Evolutionary conservation across 2,888 invertebrate genomes (phyloP).

Genomic region (Pollenia labialis): DNA sequence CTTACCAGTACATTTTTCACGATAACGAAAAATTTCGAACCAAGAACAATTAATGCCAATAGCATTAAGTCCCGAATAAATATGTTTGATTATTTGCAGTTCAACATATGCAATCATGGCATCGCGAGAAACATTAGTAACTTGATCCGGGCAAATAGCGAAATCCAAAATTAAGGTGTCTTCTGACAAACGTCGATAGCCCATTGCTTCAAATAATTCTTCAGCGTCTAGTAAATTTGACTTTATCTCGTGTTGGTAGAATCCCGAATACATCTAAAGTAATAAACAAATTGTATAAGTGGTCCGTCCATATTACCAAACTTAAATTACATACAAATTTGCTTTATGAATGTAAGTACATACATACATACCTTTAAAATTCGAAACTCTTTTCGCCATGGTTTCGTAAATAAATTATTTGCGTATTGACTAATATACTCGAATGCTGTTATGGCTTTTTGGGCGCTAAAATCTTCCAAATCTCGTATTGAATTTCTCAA

Average conservation of each 20-base stretch:
- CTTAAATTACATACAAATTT: not conserved
- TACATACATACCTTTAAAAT: conserved; percentile 87
- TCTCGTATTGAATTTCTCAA: conserved; percentile 89
- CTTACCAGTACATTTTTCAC: conserved; percentile 81
- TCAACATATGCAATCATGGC: conserved; percentile 94
- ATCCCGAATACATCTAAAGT: conserved; percentile 92
- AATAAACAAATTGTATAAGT: not conserved
- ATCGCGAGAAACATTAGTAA: conserved; percentile 91
- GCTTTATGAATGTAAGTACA: too few relatives aligned
- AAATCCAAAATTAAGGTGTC: conserved; percentile 87
- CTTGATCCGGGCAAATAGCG: conserved; percentile 92
- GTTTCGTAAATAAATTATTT: conserved; percentile 92
- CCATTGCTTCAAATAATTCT: conserved; percentile 91
- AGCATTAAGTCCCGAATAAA: conserved; percentile 90
- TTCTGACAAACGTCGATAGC: conserved; percentile 88
- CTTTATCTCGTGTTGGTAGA: conserved; percentile 94
- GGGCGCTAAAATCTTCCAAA: conserved; percentile 91
- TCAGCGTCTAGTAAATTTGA: conserved; percentile 92
- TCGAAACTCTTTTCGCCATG: conserved; percentile 95
- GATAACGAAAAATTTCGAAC: conserved; percentile 86
- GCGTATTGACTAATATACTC: conserved; percentile 94
- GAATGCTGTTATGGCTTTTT: conserved; percentile 92
- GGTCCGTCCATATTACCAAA: not conserved
- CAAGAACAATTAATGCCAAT: conserved; percentile 86
- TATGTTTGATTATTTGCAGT: conserved; percentile 91